Evolutionary conservation across 2,113 vertebrate genomes (phyloP).

Genomic region (Camelus bactrianus): DNA sequence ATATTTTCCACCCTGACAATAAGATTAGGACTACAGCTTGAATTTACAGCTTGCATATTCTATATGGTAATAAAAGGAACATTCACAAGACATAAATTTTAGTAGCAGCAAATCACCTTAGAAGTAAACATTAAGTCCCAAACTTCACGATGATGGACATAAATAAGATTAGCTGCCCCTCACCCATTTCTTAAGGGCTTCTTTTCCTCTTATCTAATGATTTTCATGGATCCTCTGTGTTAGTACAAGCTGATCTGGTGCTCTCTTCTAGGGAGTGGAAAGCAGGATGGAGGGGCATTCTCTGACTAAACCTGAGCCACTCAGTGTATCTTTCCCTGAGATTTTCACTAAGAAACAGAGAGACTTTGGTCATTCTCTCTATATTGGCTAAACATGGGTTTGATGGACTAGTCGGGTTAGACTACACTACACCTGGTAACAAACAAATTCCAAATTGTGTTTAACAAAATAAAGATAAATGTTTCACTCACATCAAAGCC

Average conservation of each 20-base stretch:
- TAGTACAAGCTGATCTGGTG: background rate
- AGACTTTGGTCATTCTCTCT: background rate
- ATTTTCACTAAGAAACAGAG: background rate
- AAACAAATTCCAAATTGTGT: background rate
- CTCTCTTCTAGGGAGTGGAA: background rate
- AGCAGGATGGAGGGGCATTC: fast-evolving
- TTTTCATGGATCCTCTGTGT: background rate
- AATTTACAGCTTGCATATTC: background rate
- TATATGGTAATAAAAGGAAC: background rate
- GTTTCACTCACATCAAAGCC: background rate
- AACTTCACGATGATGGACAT: background rate
- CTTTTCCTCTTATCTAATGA: background rate
- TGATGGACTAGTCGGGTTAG: background rate
- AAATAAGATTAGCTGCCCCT: background rate
- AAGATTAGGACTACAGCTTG: background rate
- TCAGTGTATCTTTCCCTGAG: background rate
- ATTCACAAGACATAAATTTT: background rate
- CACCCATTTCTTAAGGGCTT: background rate
- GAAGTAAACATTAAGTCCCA: background rate
- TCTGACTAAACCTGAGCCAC: background rate
- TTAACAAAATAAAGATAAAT: background rate
- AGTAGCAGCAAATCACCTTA: background rate
- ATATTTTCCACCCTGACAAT: background rate
- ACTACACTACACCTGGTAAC: background rate
- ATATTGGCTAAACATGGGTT: background rate